Conservation (phyloP, 1,140 invertebrate species). For the Maniola jurtina region DNA sequence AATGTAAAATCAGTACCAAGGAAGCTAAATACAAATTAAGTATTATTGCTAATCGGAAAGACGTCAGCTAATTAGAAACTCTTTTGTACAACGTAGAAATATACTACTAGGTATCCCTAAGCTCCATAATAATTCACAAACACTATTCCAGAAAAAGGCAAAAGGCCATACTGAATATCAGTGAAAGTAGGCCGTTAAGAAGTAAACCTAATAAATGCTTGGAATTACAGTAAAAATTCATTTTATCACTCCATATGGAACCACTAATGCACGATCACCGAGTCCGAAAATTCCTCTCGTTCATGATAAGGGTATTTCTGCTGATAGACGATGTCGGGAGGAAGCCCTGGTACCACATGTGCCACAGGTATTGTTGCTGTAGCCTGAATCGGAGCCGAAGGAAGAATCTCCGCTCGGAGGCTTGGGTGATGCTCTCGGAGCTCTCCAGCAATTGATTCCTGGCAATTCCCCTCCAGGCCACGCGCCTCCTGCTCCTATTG, state of each 20-base stretch:
- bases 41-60: conserved; percentile 36
- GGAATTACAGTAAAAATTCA: conserved; percentile 23
- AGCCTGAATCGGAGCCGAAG: conserved; percentile 79
- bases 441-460: conserved; percentile 68
- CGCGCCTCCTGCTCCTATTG: conserved; percentile 58
- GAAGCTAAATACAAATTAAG: conserved; percentile 31
- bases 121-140: conserved; percentile 33
- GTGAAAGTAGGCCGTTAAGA: conserved; percentile 44
- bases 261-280: conserved; percentile 37
- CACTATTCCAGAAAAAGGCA: conserved; percentile 50
- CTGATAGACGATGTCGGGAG: conserved; percentile 64
- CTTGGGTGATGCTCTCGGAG: conserved; percentile 66
- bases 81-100: conserved; percentile 59
- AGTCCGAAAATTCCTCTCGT: conserved; percentile 31
- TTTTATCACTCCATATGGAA: conserved; percentile 36
- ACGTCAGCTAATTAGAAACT: conserved; percentile 37
- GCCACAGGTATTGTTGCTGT: conserved; percentile 80
- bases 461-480: conserved; percentile 71
- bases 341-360: conserved; percentile 77
- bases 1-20: conserved; percentile 24
- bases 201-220: conserved; percentile 42
- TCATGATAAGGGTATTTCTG: conserved; percentile 54
- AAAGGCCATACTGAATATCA: conserved; percentile 52
- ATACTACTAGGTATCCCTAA: conserved; percentile 40
- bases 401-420: conserved; percentile 77